phyloP scores from a whole-genome alignment of 2,888 invertebrate genomes.

The Drosophila kanekoi region DNA sequence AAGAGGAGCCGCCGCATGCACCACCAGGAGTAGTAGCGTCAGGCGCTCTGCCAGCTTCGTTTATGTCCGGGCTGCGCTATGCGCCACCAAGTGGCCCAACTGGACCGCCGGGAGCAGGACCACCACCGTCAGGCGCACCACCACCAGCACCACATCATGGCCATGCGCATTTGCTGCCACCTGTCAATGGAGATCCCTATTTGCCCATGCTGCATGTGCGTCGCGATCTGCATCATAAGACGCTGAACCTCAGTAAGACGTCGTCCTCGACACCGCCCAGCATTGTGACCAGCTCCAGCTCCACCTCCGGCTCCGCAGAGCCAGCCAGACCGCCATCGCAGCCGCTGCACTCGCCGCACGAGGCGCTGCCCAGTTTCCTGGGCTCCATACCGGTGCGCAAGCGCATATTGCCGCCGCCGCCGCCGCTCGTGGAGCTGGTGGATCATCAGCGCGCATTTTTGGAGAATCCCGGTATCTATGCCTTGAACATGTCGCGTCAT shows the following conservation, averaged over 20 bases:
- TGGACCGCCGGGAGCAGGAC: slow-evolving; percentile 9
- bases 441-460: slow-evolving; percentile 66
- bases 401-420: slow-evolving; percentile 74
- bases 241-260: slow-evolving; percentile 73
- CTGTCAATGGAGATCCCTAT: slow-evolving; percentile 81
- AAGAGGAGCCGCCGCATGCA: slow-evolving; percentile 54
- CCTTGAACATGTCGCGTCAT: slow-evolving; percentile 83
- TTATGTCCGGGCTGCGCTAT: slow-evolving; percentile 46
- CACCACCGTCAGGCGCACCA: slow-evolving; percentile 24
- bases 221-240: slow-evolving; percentile 89
- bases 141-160: slow-evolving; percentile 49
- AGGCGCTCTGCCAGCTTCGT: slow-evolving; percentile 13
- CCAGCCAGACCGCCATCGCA: slow-evolving; percentile 72
- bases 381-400: slow-evolving; percentile 85
- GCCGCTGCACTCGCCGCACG: slow-evolving; percentile 84
- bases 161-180: slow-evolving; percentile 57
- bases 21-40: not conserved
- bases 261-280: slow-evolving; percentile 46
- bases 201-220: slow-evolving; percentile 90
- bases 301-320: slow-evolving; percentile 63
- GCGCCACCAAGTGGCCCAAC: slow-evolving; percentile 45
- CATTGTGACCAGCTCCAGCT: slow-evolving; percentile 29
- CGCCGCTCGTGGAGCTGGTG: slow-evolving; percentile 60
- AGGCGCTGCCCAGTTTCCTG: slow-evolving; percentile 84
- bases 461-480: slow-evolving; percentile 68